phyloP scores from a whole-genome alignment of 2,888 invertebrate species.

The Drosophila falleni region DNA sequence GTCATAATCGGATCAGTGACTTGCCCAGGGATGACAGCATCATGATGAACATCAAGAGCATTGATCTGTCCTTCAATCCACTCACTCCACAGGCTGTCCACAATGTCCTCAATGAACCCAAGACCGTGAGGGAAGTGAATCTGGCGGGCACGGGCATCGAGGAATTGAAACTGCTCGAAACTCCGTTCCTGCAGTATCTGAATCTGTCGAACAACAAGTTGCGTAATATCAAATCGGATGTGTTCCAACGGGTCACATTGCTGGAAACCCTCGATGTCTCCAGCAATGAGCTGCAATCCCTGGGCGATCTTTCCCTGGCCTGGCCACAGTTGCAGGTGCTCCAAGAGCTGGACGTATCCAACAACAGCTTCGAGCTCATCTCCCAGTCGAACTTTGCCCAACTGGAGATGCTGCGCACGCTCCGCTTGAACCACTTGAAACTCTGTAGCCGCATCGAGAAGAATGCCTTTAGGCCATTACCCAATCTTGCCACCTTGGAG shows the following conservation, averaged over 20 bases:
- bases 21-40: constrained; percentile 94
- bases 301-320: constrained; percentile 88
- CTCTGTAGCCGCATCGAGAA: constrained; percentile 93
- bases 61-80: constrained; percentile 95
- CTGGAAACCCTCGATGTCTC: constrained; percentile 92
- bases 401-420: constrained; percentile 88
- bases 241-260: constrained; percentile 92
- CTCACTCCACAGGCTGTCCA: constrained; percentile 90
- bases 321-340: constrained; percentile 91
- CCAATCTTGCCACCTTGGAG: constrained; percentile 89
- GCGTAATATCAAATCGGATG: constrained; percentile 88
- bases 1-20: constrained; percentile 91
- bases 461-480: constrained; percentile 90
- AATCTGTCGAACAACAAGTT: constrained; percentile 93
- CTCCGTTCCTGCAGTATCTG: constrained; percentile 92
- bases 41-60: constrained; percentile 93
- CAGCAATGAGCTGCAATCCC: constrained; percentile 88
- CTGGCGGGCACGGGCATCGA: constrained; percentile 92
- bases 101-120: constrained; percentile 94
- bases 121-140: constrained; percentile 93
- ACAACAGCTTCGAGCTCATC: constrained; percentile 92
- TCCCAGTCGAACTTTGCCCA: constrained; percentile 91
- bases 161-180: constrained; percentile 90
- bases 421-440: constrained; percentile 89
- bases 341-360: constrained; percentile 91